Conservation (phyloP, 2,113 vertebrate species). For the Scophthalmus maximus region DNA sequence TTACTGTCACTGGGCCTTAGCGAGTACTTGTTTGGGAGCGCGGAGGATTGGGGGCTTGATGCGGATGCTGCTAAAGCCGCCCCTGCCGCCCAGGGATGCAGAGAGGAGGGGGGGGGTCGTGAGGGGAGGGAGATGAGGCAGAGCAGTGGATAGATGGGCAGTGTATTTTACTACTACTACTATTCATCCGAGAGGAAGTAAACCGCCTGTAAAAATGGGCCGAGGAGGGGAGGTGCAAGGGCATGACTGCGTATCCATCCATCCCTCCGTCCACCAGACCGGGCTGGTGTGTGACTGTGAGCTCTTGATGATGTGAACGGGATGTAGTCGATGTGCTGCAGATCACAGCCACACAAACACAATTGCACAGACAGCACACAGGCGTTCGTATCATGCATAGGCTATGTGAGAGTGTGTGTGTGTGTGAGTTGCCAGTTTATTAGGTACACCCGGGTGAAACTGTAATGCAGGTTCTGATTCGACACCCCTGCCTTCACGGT, state of each 20-base stretch:
- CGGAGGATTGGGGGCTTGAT: conserved; percentile 73
- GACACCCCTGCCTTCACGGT: neutral
- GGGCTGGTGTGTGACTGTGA: neutral
- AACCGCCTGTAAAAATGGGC: conserved; percentile 71
- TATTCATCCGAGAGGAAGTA: conserved; percentile 78
- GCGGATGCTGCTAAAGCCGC: conserved; percentile 81
- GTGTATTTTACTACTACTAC: conserved; percentile 76
- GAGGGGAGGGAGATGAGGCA: conserved; percentile 73
- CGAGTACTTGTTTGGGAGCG: conserved; percentile 68
- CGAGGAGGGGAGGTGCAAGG: conserved; percentile 51
- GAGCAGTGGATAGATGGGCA: conserved; percentile 66
- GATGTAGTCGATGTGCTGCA: neutral
- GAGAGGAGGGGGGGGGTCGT: conserved; percentile 74
- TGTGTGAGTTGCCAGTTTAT: conserved; percentile 1
- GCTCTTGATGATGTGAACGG: neutral
- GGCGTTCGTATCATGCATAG: too few species aligned
- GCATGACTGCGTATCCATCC: conserved; percentile 44
- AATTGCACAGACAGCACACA: too few species aligned
- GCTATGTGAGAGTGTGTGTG: neutral
- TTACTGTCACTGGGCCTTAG: too few species aligned
- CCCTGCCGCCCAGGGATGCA: conserved; percentile 80
- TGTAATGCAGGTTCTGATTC: too few species aligned
- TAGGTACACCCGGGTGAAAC: too few species aligned
- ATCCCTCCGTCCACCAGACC: conserved; percentile 28
- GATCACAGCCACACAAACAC: neutral